phyloP scores from a whole-genome alignment of 1,140 invertebrate genomes.

The Hirudo medicinalis region DNA sequence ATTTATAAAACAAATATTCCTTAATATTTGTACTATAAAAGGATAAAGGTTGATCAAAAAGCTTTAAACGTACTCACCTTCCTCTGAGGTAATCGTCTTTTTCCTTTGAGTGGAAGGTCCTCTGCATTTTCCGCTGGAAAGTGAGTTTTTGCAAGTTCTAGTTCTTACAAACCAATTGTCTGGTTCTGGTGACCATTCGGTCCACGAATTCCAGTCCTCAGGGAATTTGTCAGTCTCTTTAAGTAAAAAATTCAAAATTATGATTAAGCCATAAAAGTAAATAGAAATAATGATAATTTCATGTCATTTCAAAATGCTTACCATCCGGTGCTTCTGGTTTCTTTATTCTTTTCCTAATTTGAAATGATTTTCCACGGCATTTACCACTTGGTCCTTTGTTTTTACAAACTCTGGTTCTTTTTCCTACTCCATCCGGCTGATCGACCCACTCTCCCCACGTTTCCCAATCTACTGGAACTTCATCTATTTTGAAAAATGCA shows the following conservation, averaged over 20 bases:
- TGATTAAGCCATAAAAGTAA: no score
- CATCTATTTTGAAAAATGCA: neutral
- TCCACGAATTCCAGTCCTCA: constrained; percentile 2
- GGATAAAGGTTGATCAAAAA: neutral
- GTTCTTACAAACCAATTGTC: neutral
- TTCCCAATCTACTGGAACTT: neutral
- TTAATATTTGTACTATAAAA: neutral
- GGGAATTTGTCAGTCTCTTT: neutral
- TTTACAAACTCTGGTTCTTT: constrained; percentile 2
- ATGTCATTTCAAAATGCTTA: no score
- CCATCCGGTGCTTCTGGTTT: neutral
- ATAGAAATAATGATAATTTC: no score
- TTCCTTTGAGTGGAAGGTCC: neutral
- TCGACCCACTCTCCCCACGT: neutral
- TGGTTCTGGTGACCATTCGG: neutral
- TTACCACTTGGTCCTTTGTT: neutral
- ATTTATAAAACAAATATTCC: neutral
- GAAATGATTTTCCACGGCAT: neutral
- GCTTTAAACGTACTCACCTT: neutral
- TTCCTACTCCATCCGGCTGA: neutral
- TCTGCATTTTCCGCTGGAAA: constrained; percentile 5
- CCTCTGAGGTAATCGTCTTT: neutral
- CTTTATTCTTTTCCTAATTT: constrained; percentile 9
- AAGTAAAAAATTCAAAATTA: no score
- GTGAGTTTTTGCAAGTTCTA: constrained; percentile 6